Base-by-base conservation (phyloP, 1,140 invertebrate genomes). In the Panonychus citri region DNA sequence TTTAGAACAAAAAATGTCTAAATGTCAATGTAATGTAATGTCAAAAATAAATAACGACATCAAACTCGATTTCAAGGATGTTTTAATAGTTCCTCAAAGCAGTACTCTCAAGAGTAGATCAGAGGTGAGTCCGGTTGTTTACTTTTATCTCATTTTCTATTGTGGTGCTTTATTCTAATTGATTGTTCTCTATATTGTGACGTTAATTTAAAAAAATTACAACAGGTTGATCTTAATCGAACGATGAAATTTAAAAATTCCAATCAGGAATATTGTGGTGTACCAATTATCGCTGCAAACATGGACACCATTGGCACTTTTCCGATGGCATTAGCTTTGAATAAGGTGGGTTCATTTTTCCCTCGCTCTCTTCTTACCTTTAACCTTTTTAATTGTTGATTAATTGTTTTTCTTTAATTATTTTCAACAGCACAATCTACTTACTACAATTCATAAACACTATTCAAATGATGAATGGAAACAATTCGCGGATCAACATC, bases 261-360 rank as follows among this genome's bases (percentile, higher is more conserved):
- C 0, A 83, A 82, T 56, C 76, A 79, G 64, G 81, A 76, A 5
- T 93, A 89, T 68, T 74, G 74, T 63, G 89, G 89, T 13, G 79
- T 94, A 49, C 89, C 90, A 12, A 77, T 95, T 19, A 89, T 95
- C 75, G 88, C 88, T 8, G 85, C 87, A 42, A 95, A 95, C 67
- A 95, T 95, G 90, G 90, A 94, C 69, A 93, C 88, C 1, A 27
- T 55, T 43, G 89, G 89, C 46, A 95, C 88, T n/a, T 93, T 95
- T 73, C 82, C 90, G 71, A 91, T 94, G 82, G 87, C 87, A 1
- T 78, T 76, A 66, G 77, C 78, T 53, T 70, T 94, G n/a, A 77
- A 79, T 34, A 84, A 87, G 76, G 85, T 46, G 73, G 64, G 30
- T 34, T 55, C n/a, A n/a, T n/a, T n/a, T n/a, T n/a, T n/a, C n/a